Evolutionary conservation across 1,140 invertebrate genomes (phyloP).

Genomic region (Nasonia longicornis): DNA sequence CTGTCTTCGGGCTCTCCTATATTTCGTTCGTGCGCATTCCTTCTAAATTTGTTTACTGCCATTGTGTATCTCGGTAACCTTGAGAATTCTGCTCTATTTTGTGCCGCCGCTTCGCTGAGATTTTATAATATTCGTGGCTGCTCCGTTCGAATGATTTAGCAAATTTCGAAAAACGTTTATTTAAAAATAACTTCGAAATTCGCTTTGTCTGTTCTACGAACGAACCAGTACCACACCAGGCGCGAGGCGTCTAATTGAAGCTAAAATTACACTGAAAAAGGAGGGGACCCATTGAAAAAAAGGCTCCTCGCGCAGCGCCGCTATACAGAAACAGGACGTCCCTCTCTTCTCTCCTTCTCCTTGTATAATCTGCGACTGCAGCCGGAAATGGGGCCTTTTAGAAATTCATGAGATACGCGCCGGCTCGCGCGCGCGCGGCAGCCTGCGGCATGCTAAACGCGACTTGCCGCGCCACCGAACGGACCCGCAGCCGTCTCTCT

Average conservation of each 20-base stretch:
- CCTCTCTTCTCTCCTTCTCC: constrained; percentile 23
- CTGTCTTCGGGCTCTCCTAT: neutral
- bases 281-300: constrained; percentile 8
- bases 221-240: neutral
- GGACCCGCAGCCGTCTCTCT: too few species aligned
- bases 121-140: neutral
- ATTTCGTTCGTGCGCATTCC: neutral
- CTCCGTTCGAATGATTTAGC: neutral
- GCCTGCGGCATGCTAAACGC: constrained; percentile 40
- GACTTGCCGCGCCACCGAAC: neutral
- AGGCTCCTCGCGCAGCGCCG: neutral
- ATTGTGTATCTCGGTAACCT: constrained; percentile 10
- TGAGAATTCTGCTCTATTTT: neutral
- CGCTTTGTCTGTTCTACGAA: too few species aligned
- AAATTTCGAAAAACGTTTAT: neutral
- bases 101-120: neutral
- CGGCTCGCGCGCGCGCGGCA: neutral
- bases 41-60: constrained; percentile 21
- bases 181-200: too few species aligned
- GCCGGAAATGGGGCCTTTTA: constrained; percentile 45
- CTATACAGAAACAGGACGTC: constrained; percentile 33
- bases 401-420: constrained; percentile 46
- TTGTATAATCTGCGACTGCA: constrained; percentile 41
- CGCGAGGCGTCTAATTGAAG: constrained; percentile 6
- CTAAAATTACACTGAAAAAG: constrained; percentile 13